A percentile compares a stretch with the other conserved stretches of the same genome.
Evolutionary conservation across 2,113 vertebrate genomes (phyloP).

Genomic region (Callorhinus ursinus): DNA sequence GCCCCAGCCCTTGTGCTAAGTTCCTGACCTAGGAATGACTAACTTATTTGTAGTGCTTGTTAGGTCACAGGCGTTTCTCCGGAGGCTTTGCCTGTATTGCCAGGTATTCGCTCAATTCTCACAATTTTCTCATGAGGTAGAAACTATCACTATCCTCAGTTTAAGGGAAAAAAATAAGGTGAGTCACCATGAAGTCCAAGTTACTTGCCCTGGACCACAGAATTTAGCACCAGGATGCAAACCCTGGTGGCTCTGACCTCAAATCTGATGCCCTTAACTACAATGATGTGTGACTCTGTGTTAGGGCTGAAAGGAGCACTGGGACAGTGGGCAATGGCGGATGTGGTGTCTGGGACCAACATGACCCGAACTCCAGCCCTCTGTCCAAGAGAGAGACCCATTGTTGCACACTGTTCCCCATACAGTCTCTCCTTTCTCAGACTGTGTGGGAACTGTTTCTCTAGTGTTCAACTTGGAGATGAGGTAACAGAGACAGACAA

Average conservation of each 20-base stretch:
- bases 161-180: not conserved
- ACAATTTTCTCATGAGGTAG: not conserved
- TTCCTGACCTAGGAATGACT: not conserved
- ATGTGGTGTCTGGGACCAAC: not conserved
- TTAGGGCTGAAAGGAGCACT: not conserved
- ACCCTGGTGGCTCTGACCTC: not conserved
- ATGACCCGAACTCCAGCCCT: not conserved
- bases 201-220: too few species aligned
- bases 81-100: not conserved
- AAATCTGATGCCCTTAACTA: not conserved
- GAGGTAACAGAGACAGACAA: not conserved
- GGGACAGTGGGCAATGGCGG: not conserved
- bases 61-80: not conserved
- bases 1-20: not conserved
- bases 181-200: not conserved
- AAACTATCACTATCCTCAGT: not conserved
- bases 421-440: not conserved
- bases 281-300: not conserved
- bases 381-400: not conserved
- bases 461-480: not conserved
- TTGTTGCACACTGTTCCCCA: not conserved
- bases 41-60: not conserved
- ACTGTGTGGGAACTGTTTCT: not conserved
- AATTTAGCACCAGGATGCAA: not conserved
- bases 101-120: not conserved